Evolutionary conservation across 2,113 vertebrate species (phyloP).

Genomic region (Orthochromis malagaraziensis): DNA sequence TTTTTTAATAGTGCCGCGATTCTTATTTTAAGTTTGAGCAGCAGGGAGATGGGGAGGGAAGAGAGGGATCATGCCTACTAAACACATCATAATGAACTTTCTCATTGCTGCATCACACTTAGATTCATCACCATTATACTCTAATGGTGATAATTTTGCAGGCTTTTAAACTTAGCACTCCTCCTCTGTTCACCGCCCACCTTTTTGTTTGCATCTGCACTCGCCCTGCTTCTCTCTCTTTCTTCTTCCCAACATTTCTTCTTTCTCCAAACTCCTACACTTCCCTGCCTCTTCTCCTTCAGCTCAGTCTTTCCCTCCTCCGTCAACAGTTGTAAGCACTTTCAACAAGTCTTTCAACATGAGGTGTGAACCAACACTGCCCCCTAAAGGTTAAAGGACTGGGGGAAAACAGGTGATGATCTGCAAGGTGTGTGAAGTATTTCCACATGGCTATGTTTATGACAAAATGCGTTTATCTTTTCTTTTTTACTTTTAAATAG

Average conservation of each 20-base stretch:
- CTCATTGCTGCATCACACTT: conserved; percentile 8
- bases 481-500: not conserved
- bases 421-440: not conserved
- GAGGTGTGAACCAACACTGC: conserved; percentile 67
- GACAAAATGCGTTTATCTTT: not conserved
- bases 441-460: not conserved
- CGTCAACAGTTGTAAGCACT: conserved; percentile 26
- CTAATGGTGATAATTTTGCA: conserved; percentile 28
- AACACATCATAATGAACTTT: conserved; percentile 37
- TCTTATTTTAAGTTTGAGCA: not conserved
- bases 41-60: not conserved
- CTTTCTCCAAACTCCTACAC: conserved; percentile 49
- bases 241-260: conserved; percentile 10
- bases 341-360: conserved; percentile 18
- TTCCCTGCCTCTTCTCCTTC: conserved; percentile 25
- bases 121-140: conserved; percentile 7
- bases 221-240: conserved; percentile 8
- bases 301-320: conserved; percentile 13
- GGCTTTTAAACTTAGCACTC: conserved; percentile 21
- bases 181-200: conserved; percentile 34
- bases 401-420: not conserved
- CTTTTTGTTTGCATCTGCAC: conserved; percentile 37
- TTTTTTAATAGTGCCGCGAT: not conserved
- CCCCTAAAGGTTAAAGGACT: conserved; percentile 53
- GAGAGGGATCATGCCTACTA: not conserved